Conservation (phyloP, 2,888 invertebrate species). For the Acrocyrtus sp. region DNA sequence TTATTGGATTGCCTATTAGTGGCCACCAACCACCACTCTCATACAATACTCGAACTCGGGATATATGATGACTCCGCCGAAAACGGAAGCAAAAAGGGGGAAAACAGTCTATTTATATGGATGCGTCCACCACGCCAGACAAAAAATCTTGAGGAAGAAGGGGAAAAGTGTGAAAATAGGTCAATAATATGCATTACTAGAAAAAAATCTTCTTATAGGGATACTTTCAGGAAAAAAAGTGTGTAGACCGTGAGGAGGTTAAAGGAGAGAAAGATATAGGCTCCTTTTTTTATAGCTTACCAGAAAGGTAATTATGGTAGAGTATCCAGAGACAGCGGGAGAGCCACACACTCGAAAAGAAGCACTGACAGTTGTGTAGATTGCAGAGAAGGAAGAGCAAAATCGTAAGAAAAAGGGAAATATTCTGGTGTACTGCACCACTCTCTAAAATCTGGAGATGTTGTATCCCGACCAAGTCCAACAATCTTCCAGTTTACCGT, state of each 20-base stretch:
- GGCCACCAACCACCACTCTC: too few species aligned
- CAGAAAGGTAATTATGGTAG: neutral
- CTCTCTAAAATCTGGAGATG: too few species aligned
- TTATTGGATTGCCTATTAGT: too few species aligned
- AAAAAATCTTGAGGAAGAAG: conserved; percentile 5
- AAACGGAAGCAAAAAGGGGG: neutral
- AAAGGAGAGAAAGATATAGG: too few species aligned
- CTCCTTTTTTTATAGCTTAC: neutral
- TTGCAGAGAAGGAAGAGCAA: neutral
- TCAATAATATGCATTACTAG: neutral
- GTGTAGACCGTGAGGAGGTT: too few species aligned
- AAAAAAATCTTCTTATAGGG: neutral
- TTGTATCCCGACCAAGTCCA: conserved; percentile 17
- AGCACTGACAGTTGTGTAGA: neutral
- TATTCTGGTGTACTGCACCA: too few species aligned
- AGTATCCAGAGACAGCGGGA: neutral
- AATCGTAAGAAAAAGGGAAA: too few species aligned
- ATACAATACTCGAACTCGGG: neutral
- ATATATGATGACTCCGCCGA: neutral
- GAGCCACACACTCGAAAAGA: neutral
- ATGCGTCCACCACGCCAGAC: conserved; percentile 5
- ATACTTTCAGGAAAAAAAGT: too few species aligned
- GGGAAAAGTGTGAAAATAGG: conserved; percentile 8
- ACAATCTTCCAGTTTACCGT: conserved; percentile 12
- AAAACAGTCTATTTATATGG: too few species aligned